Conservation (phyloP, 23 tunicate genomes). For the Styela clava region DNA sequence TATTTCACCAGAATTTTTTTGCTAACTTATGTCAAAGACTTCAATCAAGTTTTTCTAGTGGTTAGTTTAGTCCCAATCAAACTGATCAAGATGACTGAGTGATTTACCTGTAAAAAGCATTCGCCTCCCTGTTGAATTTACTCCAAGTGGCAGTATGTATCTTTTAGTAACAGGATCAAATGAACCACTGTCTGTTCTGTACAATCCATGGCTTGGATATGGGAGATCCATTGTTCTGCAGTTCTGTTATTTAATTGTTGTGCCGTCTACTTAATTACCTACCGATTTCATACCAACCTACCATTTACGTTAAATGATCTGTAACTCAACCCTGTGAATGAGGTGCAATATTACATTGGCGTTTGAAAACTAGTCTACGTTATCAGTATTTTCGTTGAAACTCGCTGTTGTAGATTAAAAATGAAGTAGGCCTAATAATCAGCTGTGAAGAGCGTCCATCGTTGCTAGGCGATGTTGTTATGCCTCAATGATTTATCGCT, state of each 20-base stretch:
- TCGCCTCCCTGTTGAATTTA: conserved; percentile 62
- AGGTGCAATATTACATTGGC: not conserved
- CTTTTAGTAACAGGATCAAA: conserved; percentile 53
- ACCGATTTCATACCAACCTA: not conserved
- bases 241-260: not conserved
- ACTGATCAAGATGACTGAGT: too few relatives aligned
- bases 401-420: too few relatives aligned
- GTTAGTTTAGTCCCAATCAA: too few relatives aligned
- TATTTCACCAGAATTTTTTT: too few relatives aligned
- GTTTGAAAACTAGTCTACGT: too few relatives aligned
- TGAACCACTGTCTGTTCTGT: conserved; percentile 41
- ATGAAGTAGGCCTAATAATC: too few relatives aligned
- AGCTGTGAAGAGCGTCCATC: not conserved
- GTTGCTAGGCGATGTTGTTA: not conserved
- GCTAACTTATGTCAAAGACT: too few relatives aligned
- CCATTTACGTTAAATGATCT: too few relatives aligned
- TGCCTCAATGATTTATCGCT: not conserved
- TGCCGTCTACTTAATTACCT: too few relatives aligned
- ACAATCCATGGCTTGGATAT: conserved; percentile 22
- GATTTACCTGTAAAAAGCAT: conserved; percentile 82
- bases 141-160: conserved; percentile 52
- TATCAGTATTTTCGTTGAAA: too few relatives aligned
- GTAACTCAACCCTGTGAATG: not conserved
- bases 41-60: too few relatives aligned
- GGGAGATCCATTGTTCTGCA: not conserved